A percentile compares a stretch with the other conserved stretches of the same genome.
These are phyloP conservation scores for Lumbricus terrestris DNA, from an alignment of 2,888 invertebrate genomes.

Conservation along the genomic window DNA sequence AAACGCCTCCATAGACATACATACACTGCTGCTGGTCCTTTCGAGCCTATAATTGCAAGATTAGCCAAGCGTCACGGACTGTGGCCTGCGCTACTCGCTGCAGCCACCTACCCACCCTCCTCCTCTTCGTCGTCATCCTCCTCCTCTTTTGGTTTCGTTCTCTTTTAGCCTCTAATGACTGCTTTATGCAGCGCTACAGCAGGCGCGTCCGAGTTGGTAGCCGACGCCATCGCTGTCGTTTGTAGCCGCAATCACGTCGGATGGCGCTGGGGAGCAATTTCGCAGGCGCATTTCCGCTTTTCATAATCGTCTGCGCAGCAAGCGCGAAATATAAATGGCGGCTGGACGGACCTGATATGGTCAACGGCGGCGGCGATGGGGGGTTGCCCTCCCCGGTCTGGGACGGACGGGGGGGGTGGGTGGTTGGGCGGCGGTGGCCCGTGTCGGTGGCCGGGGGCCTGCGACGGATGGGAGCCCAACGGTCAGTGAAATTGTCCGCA, in stretches of 20 bases:
- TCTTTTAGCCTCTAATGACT: neutral
- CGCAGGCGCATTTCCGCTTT: slow-evolving; percentile 3
- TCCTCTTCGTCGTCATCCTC: neutral
- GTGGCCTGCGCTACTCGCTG: neutral
- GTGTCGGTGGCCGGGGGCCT: neutral
- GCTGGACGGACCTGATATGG: neutral
- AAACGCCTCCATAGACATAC: neutral
- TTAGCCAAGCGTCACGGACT: neutral
- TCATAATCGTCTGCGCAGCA: neutral
- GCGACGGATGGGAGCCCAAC: neutral
- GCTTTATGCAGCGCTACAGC: neutral
- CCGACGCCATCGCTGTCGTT: neutral
- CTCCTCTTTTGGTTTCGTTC: neutral
- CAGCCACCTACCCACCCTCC: neutral
- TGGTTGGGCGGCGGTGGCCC: neutral
- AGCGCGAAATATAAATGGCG: slow-evolving; percentile 3
- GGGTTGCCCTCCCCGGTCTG: neutral
- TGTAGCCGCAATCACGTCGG: neutral
- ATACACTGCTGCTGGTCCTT: neutral
- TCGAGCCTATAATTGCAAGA: neutral
- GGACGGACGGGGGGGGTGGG: no score
- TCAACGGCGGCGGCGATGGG: neutral
- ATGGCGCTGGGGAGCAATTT: slow-evolving; percentile 3
- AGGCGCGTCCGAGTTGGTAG: neutral
- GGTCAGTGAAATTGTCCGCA: neutral